A percentile compares a stretch with the other conserved stretches of the same genome.
Evolutionary conservation across 2,888 invertebrate species (phyloP).

Genomic region (Calliopum simillimum): DNA sequence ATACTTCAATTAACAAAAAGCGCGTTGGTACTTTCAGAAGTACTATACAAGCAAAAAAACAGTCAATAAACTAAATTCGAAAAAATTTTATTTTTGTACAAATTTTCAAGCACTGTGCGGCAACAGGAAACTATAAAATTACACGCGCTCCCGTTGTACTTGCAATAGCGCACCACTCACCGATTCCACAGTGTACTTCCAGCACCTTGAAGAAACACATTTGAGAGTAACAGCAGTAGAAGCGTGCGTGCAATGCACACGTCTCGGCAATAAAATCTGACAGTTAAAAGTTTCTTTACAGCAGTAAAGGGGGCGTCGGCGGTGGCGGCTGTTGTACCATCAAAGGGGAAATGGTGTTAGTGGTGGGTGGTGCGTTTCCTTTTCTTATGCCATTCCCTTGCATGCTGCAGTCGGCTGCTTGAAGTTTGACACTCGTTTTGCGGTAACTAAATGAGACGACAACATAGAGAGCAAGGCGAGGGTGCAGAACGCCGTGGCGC

Average conservation of each 20-base stretch:
- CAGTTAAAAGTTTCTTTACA: constrained; percentile 40
- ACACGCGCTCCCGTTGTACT: constrained; percentile 28
- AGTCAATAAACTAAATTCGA: no score
- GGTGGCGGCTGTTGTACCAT: background rate
- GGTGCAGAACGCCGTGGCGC: background rate
- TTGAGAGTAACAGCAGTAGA: background rate
- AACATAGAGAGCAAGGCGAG: constrained; percentile 14
- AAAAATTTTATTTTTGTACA: no score
- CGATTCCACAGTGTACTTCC: background rate
- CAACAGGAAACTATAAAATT: constrained; percentile 41
- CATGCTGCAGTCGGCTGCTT: background rate
- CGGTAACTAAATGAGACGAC: no score
- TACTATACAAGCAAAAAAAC: no score
- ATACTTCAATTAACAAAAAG: no score
- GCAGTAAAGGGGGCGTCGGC: no score
- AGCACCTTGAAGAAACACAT: background rate
- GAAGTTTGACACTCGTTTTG: constrained; percentile 26
- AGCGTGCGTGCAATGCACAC: constrained; percentile 39
- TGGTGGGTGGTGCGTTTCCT: background rate
- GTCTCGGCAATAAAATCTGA: constrained; percentile 49
- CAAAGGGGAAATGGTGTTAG: no score
- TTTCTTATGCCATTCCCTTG: background rate
- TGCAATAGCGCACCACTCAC: constrained; percentile 11
- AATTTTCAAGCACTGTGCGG: no score
- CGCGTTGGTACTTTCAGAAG: no score